These are phyloP conservation scores for Poecilia wingei DNA, from an alignment of 2,797 vertebrate genomes.

Conservation along the genomic window DNA sequence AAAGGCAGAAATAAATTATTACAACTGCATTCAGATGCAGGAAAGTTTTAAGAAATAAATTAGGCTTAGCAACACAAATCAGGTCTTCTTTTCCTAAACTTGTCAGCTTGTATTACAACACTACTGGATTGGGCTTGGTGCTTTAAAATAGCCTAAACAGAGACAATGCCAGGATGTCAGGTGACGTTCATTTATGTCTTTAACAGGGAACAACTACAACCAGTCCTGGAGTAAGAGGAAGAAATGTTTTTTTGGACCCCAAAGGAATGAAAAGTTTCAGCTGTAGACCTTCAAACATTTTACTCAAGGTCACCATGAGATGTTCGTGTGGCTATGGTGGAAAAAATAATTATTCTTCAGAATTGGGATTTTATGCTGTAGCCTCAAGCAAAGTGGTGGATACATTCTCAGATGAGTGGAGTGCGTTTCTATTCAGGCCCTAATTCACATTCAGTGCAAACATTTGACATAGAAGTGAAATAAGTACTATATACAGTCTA, in stretches of 20 bases:
- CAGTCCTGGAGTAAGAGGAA: neutral
- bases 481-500: neutral
- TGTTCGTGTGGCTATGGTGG: neutral
- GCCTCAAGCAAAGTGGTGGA: neutral
- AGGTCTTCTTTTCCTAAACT: neutral
- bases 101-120: neutral
- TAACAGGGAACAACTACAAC: neutral
- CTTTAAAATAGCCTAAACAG: neutral
- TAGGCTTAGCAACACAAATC: neutral
- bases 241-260: neutral
- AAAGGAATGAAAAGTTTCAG: neutral
- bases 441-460: neutral
- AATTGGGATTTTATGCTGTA: neutral
- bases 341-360: neutral
- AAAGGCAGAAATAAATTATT: neutral
- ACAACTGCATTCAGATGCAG: neutral
- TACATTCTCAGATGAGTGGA: neutral
- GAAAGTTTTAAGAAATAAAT: neutral
- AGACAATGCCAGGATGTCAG: constrained; percentile 40
- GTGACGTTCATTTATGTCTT: neutral
- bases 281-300: neutral
- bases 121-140: neutral
- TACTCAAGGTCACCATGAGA: neutral
- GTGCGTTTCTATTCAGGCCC: neutral
- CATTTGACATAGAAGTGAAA: neutral